Conservation (phyloP, 2,888 invertebrate species). For the Seira sanloemensis region DNA sequence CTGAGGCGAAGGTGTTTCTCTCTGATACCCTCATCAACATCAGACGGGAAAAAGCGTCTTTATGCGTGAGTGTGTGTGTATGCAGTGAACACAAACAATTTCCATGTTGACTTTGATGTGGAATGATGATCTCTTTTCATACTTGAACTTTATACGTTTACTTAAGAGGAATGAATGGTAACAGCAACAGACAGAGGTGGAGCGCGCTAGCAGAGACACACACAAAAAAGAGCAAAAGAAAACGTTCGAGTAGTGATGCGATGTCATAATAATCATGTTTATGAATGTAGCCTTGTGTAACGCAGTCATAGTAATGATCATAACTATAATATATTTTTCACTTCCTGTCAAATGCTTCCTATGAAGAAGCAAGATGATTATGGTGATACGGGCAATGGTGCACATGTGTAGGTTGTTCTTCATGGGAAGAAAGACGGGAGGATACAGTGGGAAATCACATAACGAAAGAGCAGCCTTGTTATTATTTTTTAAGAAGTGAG, state of each 20-base stretch:
- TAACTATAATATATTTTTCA: slow-evolving; percentile 57
- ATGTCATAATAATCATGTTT: slow-evolving; percentile 29
- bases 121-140: slow-evolving; percentile 10
- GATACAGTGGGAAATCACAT: too few species aligned
- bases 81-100: background rate
- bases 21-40: too few species aligned
- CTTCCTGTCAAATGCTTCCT: slow-evolving; percentile 40
- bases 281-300: slow-evolving; percentile 11
- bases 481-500: too few species aligned
- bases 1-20: too few species aligned
- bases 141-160: slow-evolving; percentile 16
- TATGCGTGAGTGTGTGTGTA: background rate
- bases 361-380: background rate
- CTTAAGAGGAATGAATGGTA: slow-evolving; percentile 1
- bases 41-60: background rate
- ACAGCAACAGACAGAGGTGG: background rate
- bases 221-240: too few species aligned
- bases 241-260: too few species aligned
- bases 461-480: too few species aligned
- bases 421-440: too few species aligned
- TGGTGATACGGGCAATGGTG: too few species aligned
- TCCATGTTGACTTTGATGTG: slow-evolving; percentile 11
- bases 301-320: slow-evolving; percentile 40
- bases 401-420: too few species aligned
- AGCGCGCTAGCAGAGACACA: background rate